phyloP scores from a whole-genome alignment of 1,140 invertebrate genomes.

The Drosophila auraria region DNA sequence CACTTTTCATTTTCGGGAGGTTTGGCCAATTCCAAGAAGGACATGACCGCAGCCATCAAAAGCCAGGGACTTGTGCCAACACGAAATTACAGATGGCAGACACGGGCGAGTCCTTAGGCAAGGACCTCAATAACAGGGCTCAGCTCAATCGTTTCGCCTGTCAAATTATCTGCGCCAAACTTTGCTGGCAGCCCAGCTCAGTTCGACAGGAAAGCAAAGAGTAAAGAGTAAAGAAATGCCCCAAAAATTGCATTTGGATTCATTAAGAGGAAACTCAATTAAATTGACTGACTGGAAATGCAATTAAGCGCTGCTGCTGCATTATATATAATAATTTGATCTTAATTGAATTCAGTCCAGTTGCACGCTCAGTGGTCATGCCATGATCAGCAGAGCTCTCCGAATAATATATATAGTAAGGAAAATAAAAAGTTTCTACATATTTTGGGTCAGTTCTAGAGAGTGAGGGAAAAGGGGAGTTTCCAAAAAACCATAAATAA shows the following conservation, averaged over 20 bases:
- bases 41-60: constrained; percentile 67
- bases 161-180: constrained; percentile 52
- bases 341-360: constrained; percentile 46
- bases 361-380: constrained; percentile 41
- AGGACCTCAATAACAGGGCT: constrained; percentile 46
- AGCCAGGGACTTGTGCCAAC: constrained; percentile 48
- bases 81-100: constrained; percentile 46
- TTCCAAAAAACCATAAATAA: neutral
- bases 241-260: constrained; percentile 27
- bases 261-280: constrained; percentile 44
- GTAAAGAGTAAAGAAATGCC: constrained; percentile 1
- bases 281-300: constrained; percentile 54
- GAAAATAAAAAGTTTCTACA: constrained; percentile 10
- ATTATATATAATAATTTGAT: constrained; percentile 45
- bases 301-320: constrained; percentile 34
- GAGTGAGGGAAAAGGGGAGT: neutral
- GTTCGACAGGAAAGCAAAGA: neutral
- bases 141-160: constrained; percentile 37
- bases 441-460: constrained; percentile 41
- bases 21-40: constrained; percentile 70
- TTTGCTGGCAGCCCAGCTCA: constrained; percentile 26
- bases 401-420: neutral
- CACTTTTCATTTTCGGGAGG: constrained; percentile 70
- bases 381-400: constrained; percentile 23
- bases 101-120: constrained; percentile 7